Evolutionary conservation across 2,888 invertebrate species (phyloP).

Genomic region (Julus scanicus): DNA sequence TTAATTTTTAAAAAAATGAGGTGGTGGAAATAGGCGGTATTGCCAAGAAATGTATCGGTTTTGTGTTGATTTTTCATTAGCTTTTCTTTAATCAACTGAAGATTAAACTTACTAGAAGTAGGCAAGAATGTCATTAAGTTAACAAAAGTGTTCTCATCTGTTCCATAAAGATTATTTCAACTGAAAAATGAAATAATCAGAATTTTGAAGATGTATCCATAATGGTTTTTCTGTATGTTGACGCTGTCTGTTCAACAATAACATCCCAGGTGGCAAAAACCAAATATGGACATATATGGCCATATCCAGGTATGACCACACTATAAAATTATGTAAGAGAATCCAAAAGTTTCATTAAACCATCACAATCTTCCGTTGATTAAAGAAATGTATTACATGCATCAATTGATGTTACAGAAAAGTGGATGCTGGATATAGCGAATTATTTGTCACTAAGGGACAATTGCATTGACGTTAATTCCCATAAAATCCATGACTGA

Average conservation of each 20-base stretch:
- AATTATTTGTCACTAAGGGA: background rate
- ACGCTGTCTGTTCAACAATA: no score
- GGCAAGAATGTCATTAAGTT: no score
- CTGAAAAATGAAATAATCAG: no score
- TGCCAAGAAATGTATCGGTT: background rate
- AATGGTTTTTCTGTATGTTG: no score
- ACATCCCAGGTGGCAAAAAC: no score
- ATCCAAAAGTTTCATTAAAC: no score
- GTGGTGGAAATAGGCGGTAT: background rate
- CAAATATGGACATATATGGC: no score
- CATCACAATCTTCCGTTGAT: background rate
- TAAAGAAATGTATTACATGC: background rate
- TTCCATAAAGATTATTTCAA: no score
- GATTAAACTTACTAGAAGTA: background rate
- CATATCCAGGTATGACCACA: no score
- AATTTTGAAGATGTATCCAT: no score
- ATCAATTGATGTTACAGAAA: background rate
- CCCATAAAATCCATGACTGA: background rate
- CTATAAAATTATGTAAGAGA: no score
- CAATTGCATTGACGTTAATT: background rate
- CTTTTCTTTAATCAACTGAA: conserved; percentile 9
- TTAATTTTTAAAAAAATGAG: background rate
- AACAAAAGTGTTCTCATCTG: no score
- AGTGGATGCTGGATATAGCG: background rate
- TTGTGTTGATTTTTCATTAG: background rate